phyloP scores from a whole-genome alignment of 2,113 vertebrate genomes.

The Grammomys dolichurus region DNA sequence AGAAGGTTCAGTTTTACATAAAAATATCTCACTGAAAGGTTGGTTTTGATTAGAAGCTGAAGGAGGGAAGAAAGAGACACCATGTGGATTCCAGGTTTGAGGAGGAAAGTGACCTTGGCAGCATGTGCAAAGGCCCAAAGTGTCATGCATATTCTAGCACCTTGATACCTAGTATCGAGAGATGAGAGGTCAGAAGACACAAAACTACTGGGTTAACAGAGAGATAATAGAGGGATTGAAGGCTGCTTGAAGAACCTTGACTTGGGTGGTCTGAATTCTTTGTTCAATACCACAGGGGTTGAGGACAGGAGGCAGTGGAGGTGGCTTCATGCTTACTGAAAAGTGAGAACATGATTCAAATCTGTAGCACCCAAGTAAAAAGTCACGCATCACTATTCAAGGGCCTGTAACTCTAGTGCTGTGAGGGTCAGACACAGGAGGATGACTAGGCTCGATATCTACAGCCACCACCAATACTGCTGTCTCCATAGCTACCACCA shows the following conservation, averaged over 20 bases:
- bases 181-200: neutral
- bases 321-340: neutral
- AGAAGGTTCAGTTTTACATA: neutral
- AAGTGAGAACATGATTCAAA: neutral
- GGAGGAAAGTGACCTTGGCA: neutral
- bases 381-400: neutral
- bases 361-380: neutral
- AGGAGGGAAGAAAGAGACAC: neutral
- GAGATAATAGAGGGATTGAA: neutral
- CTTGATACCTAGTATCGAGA: neutral
- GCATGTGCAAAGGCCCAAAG: neutral
- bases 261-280: neutral
- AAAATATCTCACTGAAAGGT: neutral
- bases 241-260: neutral
- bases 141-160: neutral
- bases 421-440: neutral
- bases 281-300: neutral
- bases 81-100: neutral
- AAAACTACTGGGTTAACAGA: neutral
- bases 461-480: neutral
- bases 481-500: neutral
- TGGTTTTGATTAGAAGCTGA: slow-evolving; percentile 1
- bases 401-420: neutral
- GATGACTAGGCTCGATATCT: neutral
- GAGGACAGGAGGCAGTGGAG: neutral